Conservation (phyloP, 2,888 invertebrate species). For the Drosophila heteroneura region DNA sequence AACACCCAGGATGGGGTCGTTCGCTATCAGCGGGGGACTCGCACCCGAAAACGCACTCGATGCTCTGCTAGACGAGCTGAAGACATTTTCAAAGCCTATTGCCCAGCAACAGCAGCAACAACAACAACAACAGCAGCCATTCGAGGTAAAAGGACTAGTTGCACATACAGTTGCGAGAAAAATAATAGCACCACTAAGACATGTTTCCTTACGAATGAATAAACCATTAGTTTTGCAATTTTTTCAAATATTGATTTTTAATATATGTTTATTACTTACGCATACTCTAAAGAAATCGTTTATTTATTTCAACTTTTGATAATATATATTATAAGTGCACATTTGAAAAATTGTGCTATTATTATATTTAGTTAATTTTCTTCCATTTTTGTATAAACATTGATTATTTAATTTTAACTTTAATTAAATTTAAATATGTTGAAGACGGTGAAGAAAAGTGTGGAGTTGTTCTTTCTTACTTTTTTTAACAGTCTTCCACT, state of each 20-base stretch:
- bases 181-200: neutral
- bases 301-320: neutral
- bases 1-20: conserved; percentile 88
- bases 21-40: conserved; percentile 87
- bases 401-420: neutral
- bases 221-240: neutral
- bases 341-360: neutral
- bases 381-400: neutral
- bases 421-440: neutral
- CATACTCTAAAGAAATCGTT: neutral
- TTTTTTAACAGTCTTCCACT: neutral
- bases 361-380: neutral
- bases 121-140: conserved; percentile 18
- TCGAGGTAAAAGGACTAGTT: conserved; percentile 73
- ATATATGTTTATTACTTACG: neutral
- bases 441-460: neutral
- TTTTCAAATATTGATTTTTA: neutral
- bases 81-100: conserved; percentile 93
- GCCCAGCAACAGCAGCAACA: conserved; percentile 75
- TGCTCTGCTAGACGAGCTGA: conserved; percentile 97
- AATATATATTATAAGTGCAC: neutral
- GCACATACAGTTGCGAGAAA: conserved; percentile 1
- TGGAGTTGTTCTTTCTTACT: neutral
- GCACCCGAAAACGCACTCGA: conserved; percentile 97
- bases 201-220: neutral